Percentiles rank a stretch among this genome's conserved stretches.
Conservation (phyloP, 2,113 vertebrate species). For the Calonectris borealis region DNA sequence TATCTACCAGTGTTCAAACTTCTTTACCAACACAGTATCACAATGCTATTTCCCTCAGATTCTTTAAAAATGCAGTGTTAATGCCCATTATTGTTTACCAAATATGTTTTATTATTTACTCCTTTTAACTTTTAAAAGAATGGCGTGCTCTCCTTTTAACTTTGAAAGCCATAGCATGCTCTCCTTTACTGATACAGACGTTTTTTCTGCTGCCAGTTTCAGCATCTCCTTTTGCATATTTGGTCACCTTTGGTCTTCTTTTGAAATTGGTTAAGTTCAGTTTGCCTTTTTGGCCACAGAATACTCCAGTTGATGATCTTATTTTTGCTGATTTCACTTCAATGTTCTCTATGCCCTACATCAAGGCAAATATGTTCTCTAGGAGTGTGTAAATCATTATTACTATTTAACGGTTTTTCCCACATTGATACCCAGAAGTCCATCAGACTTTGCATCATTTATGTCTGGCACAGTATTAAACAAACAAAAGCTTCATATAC, state of each 20-base stretch:
- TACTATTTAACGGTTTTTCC: neutral
- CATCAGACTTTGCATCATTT: neutral
- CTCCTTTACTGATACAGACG: neutral
- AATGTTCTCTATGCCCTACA: neutral
- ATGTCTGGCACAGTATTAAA: neutral
- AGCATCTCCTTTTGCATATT: neutral
- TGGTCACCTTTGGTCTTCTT: neutral
- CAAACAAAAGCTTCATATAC: neutral
- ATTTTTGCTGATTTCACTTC: neutral
- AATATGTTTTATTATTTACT: neutral
- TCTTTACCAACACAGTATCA: neutral
- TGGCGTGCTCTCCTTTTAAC: neutral
- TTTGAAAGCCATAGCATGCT: neutral
- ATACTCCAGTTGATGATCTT: neutral
- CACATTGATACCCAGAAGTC: neutral
- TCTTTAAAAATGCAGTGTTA: neutral
- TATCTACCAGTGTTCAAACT: neutral
- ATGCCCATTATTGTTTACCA: neutral
- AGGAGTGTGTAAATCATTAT: neutral
- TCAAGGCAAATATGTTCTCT: neutral
- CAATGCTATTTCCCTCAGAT: neutral
- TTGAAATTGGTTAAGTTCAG: neutral
- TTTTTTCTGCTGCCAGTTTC: neutral
- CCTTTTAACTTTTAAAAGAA: neutral
- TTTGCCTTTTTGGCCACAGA: neutral